Percentiles rank a stretch among this genome's conserved stretches.
phyloP scores from a whole-genome alignment of 2,888 invertebrate species.

The Disparrhopalites patrizii region DNA sequence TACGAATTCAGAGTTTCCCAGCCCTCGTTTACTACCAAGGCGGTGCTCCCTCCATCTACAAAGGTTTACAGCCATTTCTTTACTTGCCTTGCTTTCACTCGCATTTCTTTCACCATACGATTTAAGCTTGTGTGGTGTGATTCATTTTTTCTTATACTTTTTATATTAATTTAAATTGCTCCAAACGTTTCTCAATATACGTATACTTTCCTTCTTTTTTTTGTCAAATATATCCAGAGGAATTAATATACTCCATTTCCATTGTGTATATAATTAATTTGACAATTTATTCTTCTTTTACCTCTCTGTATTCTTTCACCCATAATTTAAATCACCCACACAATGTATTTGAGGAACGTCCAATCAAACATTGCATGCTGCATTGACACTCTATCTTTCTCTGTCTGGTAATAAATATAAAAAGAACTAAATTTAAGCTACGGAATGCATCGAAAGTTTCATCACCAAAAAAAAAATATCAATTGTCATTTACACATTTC shows the following conservation, averaged over 20 bases:
- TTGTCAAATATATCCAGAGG: background rate
- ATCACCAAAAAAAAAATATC: no score
- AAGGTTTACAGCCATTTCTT: conserved; percentile 65
- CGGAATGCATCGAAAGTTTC: background rate
- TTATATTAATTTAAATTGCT: no score
- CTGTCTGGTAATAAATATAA: background rate
- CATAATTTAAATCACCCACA: no score
- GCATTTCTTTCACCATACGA: background rate
- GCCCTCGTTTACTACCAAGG: conserved; percentile 90
- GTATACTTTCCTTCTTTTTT: background rate
- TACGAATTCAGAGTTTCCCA: conserved; percentile 88
- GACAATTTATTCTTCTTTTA: no score
- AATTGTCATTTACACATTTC: no score
- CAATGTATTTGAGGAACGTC: background rate
- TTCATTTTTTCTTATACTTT: no score
- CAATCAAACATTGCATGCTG: background rate
- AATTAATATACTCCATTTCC: no score
- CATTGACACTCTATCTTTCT: background rate
- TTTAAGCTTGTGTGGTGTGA: background rate
- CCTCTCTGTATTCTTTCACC: no score
- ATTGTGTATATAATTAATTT: no score
- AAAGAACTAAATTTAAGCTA: background rate
- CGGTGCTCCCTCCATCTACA: conserved; percentile 89
- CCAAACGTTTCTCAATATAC: background rate
- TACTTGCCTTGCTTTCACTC: background rate